Evolutionary conservation across 2,888 invertebrate genomes (phyloP), one percentile per base, ranked within the genome.

Genomic region (Amiota communis): DNA sequence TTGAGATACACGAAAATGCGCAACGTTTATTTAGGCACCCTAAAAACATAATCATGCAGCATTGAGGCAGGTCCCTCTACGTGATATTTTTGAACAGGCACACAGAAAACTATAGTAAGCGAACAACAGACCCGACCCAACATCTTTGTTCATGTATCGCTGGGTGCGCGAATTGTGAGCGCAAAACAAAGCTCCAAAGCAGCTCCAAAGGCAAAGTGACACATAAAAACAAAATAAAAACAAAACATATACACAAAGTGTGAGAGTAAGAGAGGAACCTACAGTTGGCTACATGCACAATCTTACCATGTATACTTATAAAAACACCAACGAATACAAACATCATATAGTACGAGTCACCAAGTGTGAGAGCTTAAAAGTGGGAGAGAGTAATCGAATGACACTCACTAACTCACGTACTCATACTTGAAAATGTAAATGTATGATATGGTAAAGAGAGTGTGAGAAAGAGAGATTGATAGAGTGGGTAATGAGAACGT

Each of bases 51-150:
- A 74, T 79, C 81, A 79, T 81, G 79, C 83, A 84, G 84, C 85
- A 83, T 84, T 84, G 85, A 84, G 87, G 87, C 86, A 87, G 86
- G 87, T 87, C 86, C 86, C 86, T 87, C 87, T 86, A 85, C 81
- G 79, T 80, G 87, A 87, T 85, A 84, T 79, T 78, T 78, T 74
- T 59, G 77, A 87, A 76, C 81, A 87, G 86, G 86, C 83, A 86
- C 80, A 48, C 86, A 87, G 71, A 75, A 72, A 76, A 70, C 11
- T 2, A 10, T 51, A 49, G 70, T 61, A 64, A 48, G 75, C 71
- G 47, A 56, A 57, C 61, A 23, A 74, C 63, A 59, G 48, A 64
- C 71, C 79, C 74, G 72, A 70, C 76, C 81, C n/a, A 75, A 76
- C 77, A 61, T 68, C 70, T 20, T 20, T 51, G 2, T 36, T 6